Base-by-base conservation (phyloP, 2,113 vertebrate species). In the Pseudorhombus dupliciocellatus region DNA sequence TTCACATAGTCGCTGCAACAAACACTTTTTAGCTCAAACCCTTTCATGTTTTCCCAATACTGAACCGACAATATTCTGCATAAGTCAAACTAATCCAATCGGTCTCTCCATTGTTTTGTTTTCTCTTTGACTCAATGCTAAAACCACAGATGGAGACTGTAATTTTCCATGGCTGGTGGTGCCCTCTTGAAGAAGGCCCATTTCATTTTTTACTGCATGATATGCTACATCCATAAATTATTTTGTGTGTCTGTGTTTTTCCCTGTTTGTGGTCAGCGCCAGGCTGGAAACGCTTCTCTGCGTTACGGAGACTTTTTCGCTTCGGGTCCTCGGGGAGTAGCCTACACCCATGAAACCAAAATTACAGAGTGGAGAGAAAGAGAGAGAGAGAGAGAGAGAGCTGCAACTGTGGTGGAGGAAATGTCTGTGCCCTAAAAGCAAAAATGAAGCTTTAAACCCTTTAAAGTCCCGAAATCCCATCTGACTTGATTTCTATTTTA, bases 331-430 rank as follows among this genome's bases (percentile, higher is more conserved):
- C 53, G 42, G 79, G 70, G 76, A 80, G 78, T 53, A 68, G 78
- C 65, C 72, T 73, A 46, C 56, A 37, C 28, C 63, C 77, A 50
- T 57, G 87, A 48, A 90, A 87, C 84, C 88, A 79, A 86, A 92
- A 90, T 92, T 86, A 92, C 71, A 92, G 85, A 84, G 73, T 31
- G 55, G 21, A 40, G 37, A 20, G n/a, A n/a, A n/a, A n/a, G n/a
- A n/a, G n/a, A n/a, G n/a, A n/a, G n/a, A 18, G 46, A n/a, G 10
- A 64, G 51, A 54, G 54, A 44, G 51, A 25, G 44, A 66, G 52
- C 22, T 50, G 25, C 22, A 67, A 54, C 26, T 53, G 62, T 52
- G 67, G 22, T 58, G 40, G 67, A 55, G 51, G 53, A 75, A 73
- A 77, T 31, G 44, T 58, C 40, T 73, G 31, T 46, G 75, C 30